phyloP scores from a whole-genome alignment of 2,113 vertebrate genomes.

The Bungarus multicinctus region DNA sequence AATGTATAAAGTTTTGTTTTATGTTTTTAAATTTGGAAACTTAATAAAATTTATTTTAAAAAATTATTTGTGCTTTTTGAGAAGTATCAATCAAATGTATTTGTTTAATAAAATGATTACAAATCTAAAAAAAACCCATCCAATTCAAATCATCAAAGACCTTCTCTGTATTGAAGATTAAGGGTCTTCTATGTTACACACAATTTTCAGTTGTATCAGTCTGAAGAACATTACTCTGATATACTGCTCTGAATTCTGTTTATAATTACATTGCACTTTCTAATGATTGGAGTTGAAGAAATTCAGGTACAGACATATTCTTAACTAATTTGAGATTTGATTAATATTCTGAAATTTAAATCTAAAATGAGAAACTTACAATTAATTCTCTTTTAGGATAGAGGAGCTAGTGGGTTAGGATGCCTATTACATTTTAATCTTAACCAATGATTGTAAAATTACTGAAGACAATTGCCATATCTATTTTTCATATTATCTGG shows the following conservation, averaged over 20 bases:
- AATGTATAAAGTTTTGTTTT: no score
- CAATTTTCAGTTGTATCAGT: slow-evolving; percentile 16
- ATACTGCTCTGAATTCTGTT: slow-evolving; percentile 1
- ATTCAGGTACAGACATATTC: background rate
- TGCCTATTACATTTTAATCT: background rate
- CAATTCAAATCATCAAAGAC: background rate
- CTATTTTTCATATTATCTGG: background rate
- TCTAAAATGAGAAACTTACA: background rate
- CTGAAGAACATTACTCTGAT: background rate
- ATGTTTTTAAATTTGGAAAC: no score
- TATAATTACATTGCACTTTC: background rate
- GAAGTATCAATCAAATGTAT: background rate
- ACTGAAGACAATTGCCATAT: background rate
- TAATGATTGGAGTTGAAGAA: slow-evolving; percentile 27
- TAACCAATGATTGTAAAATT: background rate
- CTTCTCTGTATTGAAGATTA: background rate
- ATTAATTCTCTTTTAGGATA: background rate
- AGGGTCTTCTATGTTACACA: background rate
- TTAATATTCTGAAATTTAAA: slow-evolving; percentile 6
- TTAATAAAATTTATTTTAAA: no score
- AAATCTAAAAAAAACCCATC: background rate
- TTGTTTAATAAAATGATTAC: background rate
- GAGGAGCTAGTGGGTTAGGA: background rate
- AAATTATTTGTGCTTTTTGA: background rate
- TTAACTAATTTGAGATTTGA: background rate